A percentile compares a stretch with the other conserved stretches of the same genome.
These are phyloP conservation scores for Arion vulgaris DNA, from an alignment of 1,140 invertebrate species.

Conservation along the genomic window DNA sequence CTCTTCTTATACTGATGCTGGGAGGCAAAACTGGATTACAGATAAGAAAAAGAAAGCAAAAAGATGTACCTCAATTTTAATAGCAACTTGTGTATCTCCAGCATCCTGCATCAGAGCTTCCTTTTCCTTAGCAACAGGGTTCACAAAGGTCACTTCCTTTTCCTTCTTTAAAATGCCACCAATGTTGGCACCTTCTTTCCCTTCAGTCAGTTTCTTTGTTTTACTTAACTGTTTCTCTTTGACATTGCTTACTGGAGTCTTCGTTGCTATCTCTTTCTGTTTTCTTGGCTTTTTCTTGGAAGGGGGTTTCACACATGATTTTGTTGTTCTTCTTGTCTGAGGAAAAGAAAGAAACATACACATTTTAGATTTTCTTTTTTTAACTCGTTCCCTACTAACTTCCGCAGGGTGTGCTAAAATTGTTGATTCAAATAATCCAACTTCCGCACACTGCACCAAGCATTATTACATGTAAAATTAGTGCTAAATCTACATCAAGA, in stretches of 20 bases:
- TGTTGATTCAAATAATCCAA: too few relatives aligned
- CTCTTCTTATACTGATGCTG: too few relatives aligned
- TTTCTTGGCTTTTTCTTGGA: constrained; percentile 39
- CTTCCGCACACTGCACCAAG: too few relatives aligned
- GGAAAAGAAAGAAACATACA: constrained; percentile 37
- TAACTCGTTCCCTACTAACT: too few relatives aligned
- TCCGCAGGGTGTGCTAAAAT: too few relatives aligned
- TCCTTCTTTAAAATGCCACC: constrained; percentile 42
- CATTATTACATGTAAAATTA: too few relatives aligned
- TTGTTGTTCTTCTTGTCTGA: constrained; percentile 40
- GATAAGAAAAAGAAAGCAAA: not conserved
- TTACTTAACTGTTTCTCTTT: not conserved
- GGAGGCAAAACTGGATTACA: too few relatives aligned
- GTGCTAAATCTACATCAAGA: too few relatives aligned
- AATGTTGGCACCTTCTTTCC: constrained; percentile 22
- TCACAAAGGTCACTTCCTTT: constrained; percentile 52
- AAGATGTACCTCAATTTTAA: constrained; percentile 45
- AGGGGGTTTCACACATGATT: constrained; percentile 40
- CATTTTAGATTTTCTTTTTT: too few relatives aligned
- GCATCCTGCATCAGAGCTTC: constrained; percentile 57
- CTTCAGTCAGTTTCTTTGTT: constrained; percentile 8
- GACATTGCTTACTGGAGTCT: constrained; percentile 38
- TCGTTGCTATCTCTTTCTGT: constrained; percentile 27
- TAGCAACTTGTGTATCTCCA: constrained; percentile 52
- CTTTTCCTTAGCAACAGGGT: constrained; percentile 56